Base-by-base conservation (phyloP, 2,797 vertebrate genomes). In the Cichlasoma orientale region DNA sequence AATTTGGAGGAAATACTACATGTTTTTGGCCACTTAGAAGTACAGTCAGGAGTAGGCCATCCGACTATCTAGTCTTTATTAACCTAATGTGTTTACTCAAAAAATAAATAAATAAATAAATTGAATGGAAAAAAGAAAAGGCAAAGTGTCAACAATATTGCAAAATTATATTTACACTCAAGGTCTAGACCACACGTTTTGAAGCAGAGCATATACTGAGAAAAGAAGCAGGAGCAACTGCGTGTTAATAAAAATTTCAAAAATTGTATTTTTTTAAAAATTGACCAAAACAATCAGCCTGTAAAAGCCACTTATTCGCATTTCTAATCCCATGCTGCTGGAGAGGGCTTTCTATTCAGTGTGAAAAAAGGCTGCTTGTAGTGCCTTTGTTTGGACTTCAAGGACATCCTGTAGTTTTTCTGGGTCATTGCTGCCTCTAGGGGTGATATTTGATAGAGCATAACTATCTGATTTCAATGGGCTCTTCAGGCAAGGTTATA, bases 401-500 rank as follows among this genome's bases (percentile, higher is more conserved):
- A 93, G 90, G 92, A 91, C 90, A 87, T 16, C 23, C 25, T 79
- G 70, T 21, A 56, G 53, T 77, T 83, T 85, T 90, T 89, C 86
- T 87, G 74, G 87, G 81, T 77, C 89, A 84, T 69, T 75, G 54
- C 79, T 77, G 83, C 88, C 82, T 86, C 82, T 86, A 33, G 84
- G 80, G 80, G 14, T 73, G 79, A 86, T 86, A 85, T 82, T 76
- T 85, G 87, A 91, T 86, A 84, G 75, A 85, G 76, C 71, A 56
- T 56, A 88, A 89, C 82, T 83, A 89, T 89, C 82, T 80, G 75
- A 85, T 91, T 83, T 91, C 80, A 90, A 80, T 72, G 41, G 70
- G 56, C 75, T 79, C 88, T 90, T 81, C 71, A 90, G 89, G 87
- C 88, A 91, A 92, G 90, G 90, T 92, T 84, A 82, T 61, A 70